These are phyloP conservation scores for Meandrina meandrites DNA, from an alignment of 92 coral and sea anemone species.

Conservation along the genomic window DNA sequence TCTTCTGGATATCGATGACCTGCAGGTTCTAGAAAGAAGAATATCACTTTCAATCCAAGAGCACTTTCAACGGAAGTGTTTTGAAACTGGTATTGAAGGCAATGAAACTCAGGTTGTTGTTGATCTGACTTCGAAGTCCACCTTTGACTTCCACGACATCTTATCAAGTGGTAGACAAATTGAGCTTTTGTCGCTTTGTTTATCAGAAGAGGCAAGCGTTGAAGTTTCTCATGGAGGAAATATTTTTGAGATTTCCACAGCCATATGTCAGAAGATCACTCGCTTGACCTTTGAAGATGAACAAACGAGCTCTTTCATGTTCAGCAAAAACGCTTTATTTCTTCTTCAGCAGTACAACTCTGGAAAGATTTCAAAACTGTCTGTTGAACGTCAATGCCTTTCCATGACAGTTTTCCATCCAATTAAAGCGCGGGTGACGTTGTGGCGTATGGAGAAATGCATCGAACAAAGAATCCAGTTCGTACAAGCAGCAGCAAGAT, in stretches of 20 bases:
- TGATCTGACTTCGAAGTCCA: not conserved
- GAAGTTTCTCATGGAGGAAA: no score
- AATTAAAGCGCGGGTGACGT: not conserved
- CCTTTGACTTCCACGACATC: not conserved
- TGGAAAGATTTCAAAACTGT: not conserved
- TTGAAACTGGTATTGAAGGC: not conserved
- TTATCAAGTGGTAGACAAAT: not conserved
- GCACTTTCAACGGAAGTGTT: not conserved
- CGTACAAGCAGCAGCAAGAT: not conserved
- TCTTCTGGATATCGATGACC: slow-evolving; percentile 14
- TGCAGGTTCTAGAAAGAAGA: not conserved
- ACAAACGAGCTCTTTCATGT: not conserved
- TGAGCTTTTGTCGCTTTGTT: slow-evolving; percentile 24
- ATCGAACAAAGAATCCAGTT: slow-evolving; percentile 4
- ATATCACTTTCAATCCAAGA: not conserved
- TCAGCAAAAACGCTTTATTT: not conserved
- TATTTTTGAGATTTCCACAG: not conserved
- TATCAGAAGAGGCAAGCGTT: not conserved
- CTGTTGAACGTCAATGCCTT: not conserved
- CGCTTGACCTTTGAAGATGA: slow-evolving; percentile 21
- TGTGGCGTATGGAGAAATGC: not conserved
- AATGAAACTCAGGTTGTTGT: slow-evolving; percentile 9
- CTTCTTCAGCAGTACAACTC: not conserved
- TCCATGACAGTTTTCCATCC: not conserved
- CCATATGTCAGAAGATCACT: not conserved